Evolutionary conservation across 2,113 vertebrate species (phyloP), one percentile per base, ranked within the genome.

Genomic region (Anser brachyrhynchus): DNA sequence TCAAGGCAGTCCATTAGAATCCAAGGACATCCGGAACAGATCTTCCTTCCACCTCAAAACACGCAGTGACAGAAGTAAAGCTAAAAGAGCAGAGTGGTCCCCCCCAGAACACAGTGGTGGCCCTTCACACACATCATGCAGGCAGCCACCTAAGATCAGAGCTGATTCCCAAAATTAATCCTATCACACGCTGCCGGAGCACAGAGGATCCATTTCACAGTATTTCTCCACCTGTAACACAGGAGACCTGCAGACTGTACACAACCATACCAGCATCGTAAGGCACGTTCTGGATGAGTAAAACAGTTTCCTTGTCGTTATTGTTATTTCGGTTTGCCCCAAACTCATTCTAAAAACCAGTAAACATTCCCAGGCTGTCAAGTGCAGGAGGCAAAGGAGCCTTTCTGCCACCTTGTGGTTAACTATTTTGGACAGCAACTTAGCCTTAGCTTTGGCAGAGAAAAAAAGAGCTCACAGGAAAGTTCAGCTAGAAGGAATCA

Each of bases 21-120:
- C 29, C 69, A 44, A 26, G 33, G 35, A 23, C 2, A 7, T 37
- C 2, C 0, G 2, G 43, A 25, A 84, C 6, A 21, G 9, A 31
- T 10, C 26, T 18, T 51, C 19, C 69, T 43, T 26, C n/a, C n/a
- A 43, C 39, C 17, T 49, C 65, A 19, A 41, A 74, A 75, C 51
- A 31, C 0, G 26, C 18, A 51, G 29, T 0, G 3, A 69, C 21
- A 18, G 39, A 8, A 65, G 51, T 0, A 21, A 4, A 28, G 49
- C 37, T 78, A 3, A 41, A 44, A 46, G 26, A 52, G 49, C 20
- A 55, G 57, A 11, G 6, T 4, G 25, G 25, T 52, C 16, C 13
- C 70, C 35, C 39, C 75, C 39, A 25, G 74, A 58, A 0, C 37
- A 64, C 62, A 2, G 0, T 2, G 10, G 25, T 43, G 26, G 10